Conservation (phyloP, 2,888 invertebrate genomes). For the Lithophane ornitopus region DNA sequence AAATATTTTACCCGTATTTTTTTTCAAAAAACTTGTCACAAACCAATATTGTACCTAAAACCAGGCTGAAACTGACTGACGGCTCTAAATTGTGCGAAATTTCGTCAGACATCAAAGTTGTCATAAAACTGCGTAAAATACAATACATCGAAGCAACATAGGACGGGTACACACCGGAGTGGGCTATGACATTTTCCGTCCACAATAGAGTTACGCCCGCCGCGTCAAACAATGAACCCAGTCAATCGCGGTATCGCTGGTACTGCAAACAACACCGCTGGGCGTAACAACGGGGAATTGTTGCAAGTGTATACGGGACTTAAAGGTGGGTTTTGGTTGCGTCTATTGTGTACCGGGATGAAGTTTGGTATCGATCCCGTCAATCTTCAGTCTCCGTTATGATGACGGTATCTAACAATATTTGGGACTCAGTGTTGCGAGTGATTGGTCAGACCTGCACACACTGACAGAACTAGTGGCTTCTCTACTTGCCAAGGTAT, state of each 20-base stretch:
- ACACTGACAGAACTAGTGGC: neutral
- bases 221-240: constrained; percentile 78
- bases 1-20: constrained; percentile 20
- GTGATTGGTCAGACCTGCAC: neutral
- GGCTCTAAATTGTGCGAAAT: constrained; percentile 35
- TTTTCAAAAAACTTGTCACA: constrained; percentile 1
- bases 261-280: constrained; percentile 74
- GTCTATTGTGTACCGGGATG: constrained; percentile 66
- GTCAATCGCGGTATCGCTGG: constrained; percentile 81
- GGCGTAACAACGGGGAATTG: constrained; percentile 67
- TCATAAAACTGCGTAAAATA: constrained; percentile 57
- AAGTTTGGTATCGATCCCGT: constrained; percentile 72
- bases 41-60: constrained; percentile 34
- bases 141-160: constrained; percentile 53
- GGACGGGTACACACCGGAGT: constrained; percentile 43
- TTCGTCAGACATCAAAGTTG: constrained; percentile 30
- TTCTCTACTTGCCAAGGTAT: too few relatives aligned
- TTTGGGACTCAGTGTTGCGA: neutral
- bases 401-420: constrained; percentile 48
- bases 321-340: constrained; percentile 69
- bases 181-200: constrained; percentile 74
- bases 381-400: constrained; percentile 67
- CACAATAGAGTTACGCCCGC: constrained; percentile 76
- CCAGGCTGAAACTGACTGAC: neutral
- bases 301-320: constrained; percentile 72